Conservation (phyloP, 2,797 vertebrate genomes). For the Tapera naevia region DNA sequence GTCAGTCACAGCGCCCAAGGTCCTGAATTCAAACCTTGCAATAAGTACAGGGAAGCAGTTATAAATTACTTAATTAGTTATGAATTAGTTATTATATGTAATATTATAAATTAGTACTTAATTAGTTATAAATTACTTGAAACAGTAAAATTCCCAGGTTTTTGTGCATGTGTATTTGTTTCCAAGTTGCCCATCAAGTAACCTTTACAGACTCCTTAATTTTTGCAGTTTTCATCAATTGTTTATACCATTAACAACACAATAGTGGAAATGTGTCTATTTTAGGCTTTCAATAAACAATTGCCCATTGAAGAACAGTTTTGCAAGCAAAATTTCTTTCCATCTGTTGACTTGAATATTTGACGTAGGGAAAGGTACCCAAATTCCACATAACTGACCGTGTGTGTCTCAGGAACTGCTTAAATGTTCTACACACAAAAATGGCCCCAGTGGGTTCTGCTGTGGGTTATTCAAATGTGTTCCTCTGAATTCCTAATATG, state of each 20-base stretch:
- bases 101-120: too few relatives aligned
- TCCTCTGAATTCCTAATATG: neutral
- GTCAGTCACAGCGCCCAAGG: neutral
- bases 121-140: neutral
- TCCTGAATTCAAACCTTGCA: neutral
- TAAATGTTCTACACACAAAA: neutral
- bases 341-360: neutral
- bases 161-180: neutral
- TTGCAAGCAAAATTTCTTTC: neutral
- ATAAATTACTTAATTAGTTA: neutral
- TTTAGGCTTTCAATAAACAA: neutral
- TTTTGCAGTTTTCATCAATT: neutral
- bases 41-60: neutral
- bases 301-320: neutral
- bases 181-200: neutral
- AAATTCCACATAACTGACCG: neutral
- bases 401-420: fast-evolving
- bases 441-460: fast-evolving
- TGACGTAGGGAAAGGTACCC: neutral
- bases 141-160: neutral
- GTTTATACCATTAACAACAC: neutral
- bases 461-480: neutral
- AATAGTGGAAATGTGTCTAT: neutral
- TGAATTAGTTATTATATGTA: too few relatives aligned
- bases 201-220: neutral